Evolutionary conservation across 2,113 vertebrate species (phyloP), one percentile per base, ranked within the genome.

Genomic region (Laticauda colubrina): DNA sequence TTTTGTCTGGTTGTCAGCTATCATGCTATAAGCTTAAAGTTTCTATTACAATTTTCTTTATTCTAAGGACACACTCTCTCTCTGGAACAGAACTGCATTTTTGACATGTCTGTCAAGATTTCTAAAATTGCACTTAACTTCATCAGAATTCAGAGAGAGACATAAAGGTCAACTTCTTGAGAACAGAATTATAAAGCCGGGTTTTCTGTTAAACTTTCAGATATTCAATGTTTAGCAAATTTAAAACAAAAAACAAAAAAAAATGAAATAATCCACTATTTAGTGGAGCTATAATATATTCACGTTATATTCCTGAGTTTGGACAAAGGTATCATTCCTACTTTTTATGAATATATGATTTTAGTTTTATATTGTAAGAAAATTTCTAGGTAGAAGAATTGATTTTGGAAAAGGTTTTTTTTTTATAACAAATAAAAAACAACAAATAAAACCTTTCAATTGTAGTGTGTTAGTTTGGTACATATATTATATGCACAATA

Each of bases 61-160:
- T 91, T 93, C 51, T 95, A 15, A 91, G 90, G 94, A 89, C 48
- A 95, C 23, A 15, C 91, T 94, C 0, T 94, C 0, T 93, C 87
- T 8, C 48, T 94, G 54, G 23, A 95, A 94, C 45, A 94, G 34
- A 96, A 94, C 69, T 12, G 51, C 1, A 8, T 91, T 95, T 95
- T 93, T 95, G 95, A 95, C 53, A 6, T 12, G 89, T 23, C 91
- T 87, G 95, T 93, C 95, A 96, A 91, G 89, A 92, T 96, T 96
- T 95, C 89, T 85, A 94, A 91, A 94, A 91, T 90, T 91, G 89
- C 14, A 91, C 51, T 55, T 95, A 54, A 90, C 39, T 89, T 95
- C 59, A 88, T n/a, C 88, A 89, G 51, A 93, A 89, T 61, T 56
- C 6, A 24, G 23, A 61, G 93, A 89, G 90, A 0, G 57, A 24